phyloP scores from a whole-genome alignment of 2,113 vertebrate genomes.

The Probosciger aterrimus region DNA sequence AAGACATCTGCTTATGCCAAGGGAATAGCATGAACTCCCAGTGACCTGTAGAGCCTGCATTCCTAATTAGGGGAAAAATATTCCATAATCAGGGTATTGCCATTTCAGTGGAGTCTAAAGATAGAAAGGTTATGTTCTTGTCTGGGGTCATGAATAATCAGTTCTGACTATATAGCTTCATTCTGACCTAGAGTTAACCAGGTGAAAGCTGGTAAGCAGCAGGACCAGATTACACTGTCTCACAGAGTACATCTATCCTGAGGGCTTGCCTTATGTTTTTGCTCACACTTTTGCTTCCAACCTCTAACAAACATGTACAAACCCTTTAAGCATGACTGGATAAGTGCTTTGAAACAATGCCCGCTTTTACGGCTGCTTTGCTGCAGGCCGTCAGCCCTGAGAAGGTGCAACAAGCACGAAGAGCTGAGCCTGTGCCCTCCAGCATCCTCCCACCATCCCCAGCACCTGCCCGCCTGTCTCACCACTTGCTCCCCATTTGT shows the following conservation, averaged over 20 bases:
- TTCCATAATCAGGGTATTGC: conserved; percentile 50
- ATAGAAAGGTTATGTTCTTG: conserved; percentile 45
- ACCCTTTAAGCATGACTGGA: conserved; percentile 31
- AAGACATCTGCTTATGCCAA: conserved; percentile 66
- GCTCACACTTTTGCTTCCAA: neutral
- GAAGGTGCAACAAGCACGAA: neutral
- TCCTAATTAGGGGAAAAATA: conserved; percentile 62
- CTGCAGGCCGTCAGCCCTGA: neutral
- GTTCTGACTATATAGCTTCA: conserved; percentile 18
- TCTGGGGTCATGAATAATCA: conserved; percentile 40
- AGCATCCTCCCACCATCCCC: neutral
- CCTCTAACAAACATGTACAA: conserved; percentile 13
- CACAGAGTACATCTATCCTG: neutral
- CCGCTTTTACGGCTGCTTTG: neutral
- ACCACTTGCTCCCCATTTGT: neutral
- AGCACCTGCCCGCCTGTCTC: neutral
- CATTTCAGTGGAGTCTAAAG: conserved; percentile 53
- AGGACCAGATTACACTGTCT: neutral
- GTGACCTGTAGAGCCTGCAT: conserved; percentile 61
- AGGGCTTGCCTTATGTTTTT: conserved; percentile 41
- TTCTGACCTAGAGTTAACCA: conserved; percentile 30
- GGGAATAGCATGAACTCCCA: conserved; percentile 58
- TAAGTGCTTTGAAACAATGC: conserved; percentile 11
- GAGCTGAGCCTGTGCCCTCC: neutral
- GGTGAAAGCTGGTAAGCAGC: conserved; percentile 41